Base-by-base conservation (phyloP, 1,140 invertebrate species). In the Druon quercuslanigerum region DNA sequence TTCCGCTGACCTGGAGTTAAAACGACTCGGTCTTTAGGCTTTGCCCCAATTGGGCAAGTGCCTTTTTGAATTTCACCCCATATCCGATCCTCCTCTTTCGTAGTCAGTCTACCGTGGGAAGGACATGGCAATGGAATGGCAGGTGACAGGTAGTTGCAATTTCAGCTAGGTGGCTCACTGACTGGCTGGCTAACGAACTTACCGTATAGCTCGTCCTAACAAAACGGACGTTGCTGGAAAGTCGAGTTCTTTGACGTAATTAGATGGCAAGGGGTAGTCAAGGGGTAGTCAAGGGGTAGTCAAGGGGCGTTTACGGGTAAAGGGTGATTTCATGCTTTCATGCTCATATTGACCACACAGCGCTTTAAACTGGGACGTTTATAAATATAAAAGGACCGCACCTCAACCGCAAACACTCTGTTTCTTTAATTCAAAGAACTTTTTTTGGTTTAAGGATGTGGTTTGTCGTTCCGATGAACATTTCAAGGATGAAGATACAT, bases 301-400 rank as follows among this genome's bases (percentile, higher is more conserved):
- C 57, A 33, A 66, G 60, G 33, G 60, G 25, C 25, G 5, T 33
- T 33, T 66, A 66, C 7, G 40, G 40, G 40, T 46, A 46, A 66
- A 66, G 60, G 60, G 14, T 16, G 25, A 66, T 66, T 66, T 66
- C 60, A 66, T 66, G 60, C 14, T 66, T 40, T 66, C 25, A 33
- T 66, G 60, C 60, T 66, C 60, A 40, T 66, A 66, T 40, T 66
- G 60, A n/a, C 60, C 60, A 66, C 60, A 66, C 17, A 66, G 60
- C 60, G 33, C 46, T 66, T n/a, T n/a, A 66, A 66, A 66, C 60
- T 33, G 40, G 60, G 60, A 16, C 60, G 25, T 14, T 66, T 66
- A 66, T 66, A 66, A 66, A 66, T 66, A 66, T 40, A 46, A 14
- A n/a, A n/a, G n/a, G 14, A 8, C 14, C 17, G n/a, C 16, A 40